These are phyloP conservation scores for Ailurus styani DNA, from an alignment of 2,113 vertebrate genomes.

Conservation along the genomic window DNA sequence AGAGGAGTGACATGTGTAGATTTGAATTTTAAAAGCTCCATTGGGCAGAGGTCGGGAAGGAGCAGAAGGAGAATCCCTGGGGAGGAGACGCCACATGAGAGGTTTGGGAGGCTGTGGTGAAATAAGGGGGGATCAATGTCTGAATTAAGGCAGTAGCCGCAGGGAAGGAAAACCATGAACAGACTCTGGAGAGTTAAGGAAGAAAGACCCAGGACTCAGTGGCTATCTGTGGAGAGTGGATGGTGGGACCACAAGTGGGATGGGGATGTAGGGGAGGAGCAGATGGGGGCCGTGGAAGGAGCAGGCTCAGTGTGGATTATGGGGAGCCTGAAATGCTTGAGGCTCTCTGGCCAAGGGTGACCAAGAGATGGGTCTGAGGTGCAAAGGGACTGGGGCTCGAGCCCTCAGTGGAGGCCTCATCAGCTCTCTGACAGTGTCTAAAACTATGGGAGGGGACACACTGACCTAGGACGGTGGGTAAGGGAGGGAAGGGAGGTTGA, in stretches of 20 bases:
- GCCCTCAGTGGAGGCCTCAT: too few relatives aligned
- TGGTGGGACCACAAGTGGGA: background rate
- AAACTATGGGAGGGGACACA: background rate
- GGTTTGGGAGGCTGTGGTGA: background rate
- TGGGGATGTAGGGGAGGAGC: background rate
- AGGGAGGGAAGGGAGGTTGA: background rate
- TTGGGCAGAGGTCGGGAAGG: background rate
- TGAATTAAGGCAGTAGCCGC: background rate
- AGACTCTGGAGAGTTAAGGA: background rate
- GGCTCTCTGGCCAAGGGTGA: background rate
- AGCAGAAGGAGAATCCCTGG: background rate
- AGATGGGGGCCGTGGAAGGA: background rate
- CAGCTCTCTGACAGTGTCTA: background rate
- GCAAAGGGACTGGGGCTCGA: background rate
- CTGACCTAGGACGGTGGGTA: background rate
- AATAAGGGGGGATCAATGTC: too few relatives aligned
- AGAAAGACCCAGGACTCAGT: background rate
- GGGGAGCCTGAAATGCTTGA: background rate
- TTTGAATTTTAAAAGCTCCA: background rate
- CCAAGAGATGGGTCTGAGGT: background rate
- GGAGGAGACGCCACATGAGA: background rate
- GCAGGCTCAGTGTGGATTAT: background rate
- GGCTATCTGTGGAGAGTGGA: background rate
- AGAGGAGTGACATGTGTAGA: background rate
- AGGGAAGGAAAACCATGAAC: background rate